These are phyloP conservation scores for Helicoverpa assulta DNA, from an alignment of 2,888 invertebrate genomes.

Conservation along the genomic window DNA sequence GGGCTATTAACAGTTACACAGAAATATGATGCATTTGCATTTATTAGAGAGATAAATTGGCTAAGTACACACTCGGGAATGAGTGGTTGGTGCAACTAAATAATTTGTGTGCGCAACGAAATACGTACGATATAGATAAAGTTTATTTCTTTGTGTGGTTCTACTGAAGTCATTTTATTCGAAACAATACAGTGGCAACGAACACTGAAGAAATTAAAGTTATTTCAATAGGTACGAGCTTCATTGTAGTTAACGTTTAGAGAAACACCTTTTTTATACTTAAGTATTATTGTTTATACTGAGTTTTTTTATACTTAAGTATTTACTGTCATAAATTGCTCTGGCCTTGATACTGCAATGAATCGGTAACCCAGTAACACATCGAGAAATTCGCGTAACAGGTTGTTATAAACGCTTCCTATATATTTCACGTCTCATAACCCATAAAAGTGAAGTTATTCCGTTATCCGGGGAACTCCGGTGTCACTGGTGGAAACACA, in stretches of 20 bases:
- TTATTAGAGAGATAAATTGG: slow-evolving; percentile 20
- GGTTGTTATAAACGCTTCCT: slow-evolving; percentile 65
- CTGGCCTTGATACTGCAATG: slow-evolving; percentile 11
- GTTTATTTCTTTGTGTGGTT: background rate
- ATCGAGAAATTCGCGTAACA: slow-evolving; percentile 62
- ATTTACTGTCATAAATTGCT: too few relatives aligned
- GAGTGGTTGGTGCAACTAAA: slow-evolving; percentile 4
- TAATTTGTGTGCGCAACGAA: background rate
- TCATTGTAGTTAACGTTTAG: too few relatives aligned
- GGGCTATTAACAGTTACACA: slow-evolving; percentile 27
- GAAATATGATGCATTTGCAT: slow-evolving; percentile 37
- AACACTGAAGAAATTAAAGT: too few relatives aligned
- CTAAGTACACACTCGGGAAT: slow-evolving; percentile 4
- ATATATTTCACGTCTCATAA: slow-evolving; percentile 63
- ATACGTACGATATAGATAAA: background rate
- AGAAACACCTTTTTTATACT: too few relatives aligned
- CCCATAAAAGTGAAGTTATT: slow-evolving; percentile 74
- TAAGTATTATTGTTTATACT: too few relatives aligned
- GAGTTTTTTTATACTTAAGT: too few relatives aligned
- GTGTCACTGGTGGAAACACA: slow-evolving; percentile 75
- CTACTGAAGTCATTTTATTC: too few relatives aligned
- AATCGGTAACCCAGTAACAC: slow-evolving; percentile 58
- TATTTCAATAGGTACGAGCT: too few relatives aligned
- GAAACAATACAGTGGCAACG: too few relatives aligned
- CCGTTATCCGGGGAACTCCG: slow-evolving; percentile 55